Evolutionary conservation across 2,888 invertebrate species (phyloP).

Genomic region (Apamea anceps): DNA sequence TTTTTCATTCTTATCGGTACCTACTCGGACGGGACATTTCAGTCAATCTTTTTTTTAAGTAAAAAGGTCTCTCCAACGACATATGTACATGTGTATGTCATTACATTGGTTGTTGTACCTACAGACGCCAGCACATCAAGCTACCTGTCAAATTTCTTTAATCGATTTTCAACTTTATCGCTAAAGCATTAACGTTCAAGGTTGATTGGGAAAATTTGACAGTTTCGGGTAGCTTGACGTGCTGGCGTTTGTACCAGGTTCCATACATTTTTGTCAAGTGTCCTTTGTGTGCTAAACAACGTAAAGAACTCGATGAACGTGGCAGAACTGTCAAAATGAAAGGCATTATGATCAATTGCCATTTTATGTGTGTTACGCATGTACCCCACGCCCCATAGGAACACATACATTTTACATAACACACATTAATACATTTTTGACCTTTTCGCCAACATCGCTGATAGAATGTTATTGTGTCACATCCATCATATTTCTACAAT

Average conservation of each 20-base stretch:
- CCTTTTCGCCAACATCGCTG: not conserved
- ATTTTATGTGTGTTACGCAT: not conserved
- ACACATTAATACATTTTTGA: not conserved
- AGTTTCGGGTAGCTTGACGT: too few relatives aligned
- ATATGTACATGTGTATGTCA: not conserved
- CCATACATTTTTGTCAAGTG: not conserved
- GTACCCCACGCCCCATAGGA: not conserved
- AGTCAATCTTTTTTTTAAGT: not conserved
- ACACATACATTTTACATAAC: not conserved
- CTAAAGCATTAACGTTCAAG: too few relatives aligned
- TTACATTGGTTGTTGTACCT: too few relatives aligned
- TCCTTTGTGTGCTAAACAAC: not conserved
- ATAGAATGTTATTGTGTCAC: not conserved
- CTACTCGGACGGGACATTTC: not conserved
- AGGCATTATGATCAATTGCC: not conserved
- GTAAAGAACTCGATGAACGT: not conserved
- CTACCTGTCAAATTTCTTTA: too few relatives aligned
- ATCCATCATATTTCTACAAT: conserved; percentile 4
- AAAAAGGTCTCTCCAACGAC: not conserved
- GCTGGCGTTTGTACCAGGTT: not conserved
- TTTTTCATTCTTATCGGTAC: not conserved
- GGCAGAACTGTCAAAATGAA: not conserved
- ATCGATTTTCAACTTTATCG: too few relatives aligned
- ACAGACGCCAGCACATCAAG: too few relatives aligned
- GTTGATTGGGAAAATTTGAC: too few relatives aligned